Percentiles rank a stretch among this genome's conserved stretches.
phyloP scores from a whole-genome alignment of 2,888 invertebrate genomes.

The Antheraea assamensis region DNA sequence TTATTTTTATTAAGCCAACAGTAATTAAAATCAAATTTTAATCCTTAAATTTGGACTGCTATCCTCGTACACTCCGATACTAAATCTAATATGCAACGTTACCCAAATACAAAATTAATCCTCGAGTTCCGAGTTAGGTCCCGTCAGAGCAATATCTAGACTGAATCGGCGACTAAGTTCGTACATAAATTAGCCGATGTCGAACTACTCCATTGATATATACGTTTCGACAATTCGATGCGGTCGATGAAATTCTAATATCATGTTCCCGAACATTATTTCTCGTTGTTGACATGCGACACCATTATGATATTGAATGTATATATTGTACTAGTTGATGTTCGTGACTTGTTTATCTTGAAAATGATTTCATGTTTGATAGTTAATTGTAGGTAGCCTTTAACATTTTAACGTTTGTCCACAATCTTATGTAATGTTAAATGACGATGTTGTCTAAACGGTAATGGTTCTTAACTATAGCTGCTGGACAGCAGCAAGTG shows the following conservation, averaged over 20 bases:
- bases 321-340: not conserved
- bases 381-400: no score
- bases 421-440: no score
- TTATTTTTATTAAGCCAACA: not conserved
- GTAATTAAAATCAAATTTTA: not conserved
- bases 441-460: no score
- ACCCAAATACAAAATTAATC: conserved; percentile 3
- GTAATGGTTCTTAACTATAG: no score
- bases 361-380: no score
- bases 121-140: conserved; percentile 14
- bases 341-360: no score
- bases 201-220: conserved; percentile 29
- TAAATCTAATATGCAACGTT: not conserved
- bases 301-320: not conserved
- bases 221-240: conserved; percentile 30
- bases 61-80: not conserved
- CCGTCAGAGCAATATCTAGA: not conserved
- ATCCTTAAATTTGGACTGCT: not conserved
- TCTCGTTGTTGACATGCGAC: not conserved
- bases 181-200: conserved; percentile 39
- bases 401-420: no score
- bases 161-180: conserved; percentile 30
- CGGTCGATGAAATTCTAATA: not conserved
- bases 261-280: not conserved
- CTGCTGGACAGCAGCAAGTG: no score